phyloP scores from a whole-genome alignment of 2,888 invertebrate species.

The Gortyna flavago region DNA sequence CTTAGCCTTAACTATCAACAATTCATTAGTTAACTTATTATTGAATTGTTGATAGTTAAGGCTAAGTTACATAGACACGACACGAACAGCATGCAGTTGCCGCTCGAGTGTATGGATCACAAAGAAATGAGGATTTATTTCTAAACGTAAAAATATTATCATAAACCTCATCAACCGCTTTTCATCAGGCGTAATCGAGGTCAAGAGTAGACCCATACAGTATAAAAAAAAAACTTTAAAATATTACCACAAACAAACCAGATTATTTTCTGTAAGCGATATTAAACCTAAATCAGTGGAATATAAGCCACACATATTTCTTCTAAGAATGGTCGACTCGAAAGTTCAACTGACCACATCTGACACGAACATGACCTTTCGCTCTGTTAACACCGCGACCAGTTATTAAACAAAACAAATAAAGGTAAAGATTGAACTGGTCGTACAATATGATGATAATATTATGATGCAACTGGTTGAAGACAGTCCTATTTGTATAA shows the following conservation, averaged over 20 bases:
- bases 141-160: constrained; percentile 3
- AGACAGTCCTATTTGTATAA: constrained; percentile 1
- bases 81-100: neutral
- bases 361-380: constrained; percentile 45
- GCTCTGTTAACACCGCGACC: constrained; percentile 30
- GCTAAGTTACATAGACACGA: neutral
- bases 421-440: constrained; percentile 18
- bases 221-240: neutral
- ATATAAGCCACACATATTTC: neutral
- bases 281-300: neutral
- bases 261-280: neutral
- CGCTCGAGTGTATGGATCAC: neutral
- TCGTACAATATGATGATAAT: constrained; percentile 10
- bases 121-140: neutral
- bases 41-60: neutral
- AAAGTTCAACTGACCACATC: constrained; percentile 28
- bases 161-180: neutral
- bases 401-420: constrained; percentile 49
- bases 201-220: neutral
- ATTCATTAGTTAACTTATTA: too few relatives aligned
- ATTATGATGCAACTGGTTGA: constrained; percentile 32
- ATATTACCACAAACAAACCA: neutral
- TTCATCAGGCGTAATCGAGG: neutral
- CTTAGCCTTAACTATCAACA: too few relatives aligned
- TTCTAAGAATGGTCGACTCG: neutral